Base-by-base conservation (phyloP, 2,113 vertebrate genomes). In the Indri indri region DNA sequence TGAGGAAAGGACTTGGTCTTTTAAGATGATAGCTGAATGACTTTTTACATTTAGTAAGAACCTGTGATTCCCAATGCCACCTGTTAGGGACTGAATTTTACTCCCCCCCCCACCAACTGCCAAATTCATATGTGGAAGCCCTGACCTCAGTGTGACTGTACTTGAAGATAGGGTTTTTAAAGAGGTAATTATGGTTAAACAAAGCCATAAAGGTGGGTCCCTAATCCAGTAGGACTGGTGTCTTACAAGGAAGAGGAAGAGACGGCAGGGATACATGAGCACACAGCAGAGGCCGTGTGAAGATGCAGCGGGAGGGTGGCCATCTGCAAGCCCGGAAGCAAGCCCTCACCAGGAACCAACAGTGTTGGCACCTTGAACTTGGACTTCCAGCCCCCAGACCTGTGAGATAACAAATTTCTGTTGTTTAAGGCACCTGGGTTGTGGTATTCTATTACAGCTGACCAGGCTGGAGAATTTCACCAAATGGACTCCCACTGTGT, bases 261-360 rank as follows among this genome's bases (percentile, higher is more conserved):
- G 61, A 30, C 14, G 5, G 17, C 14, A 47, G 61, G 23, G n/a
- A 7, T 22, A 10, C 5, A 9, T 2, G 6, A 5, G 7, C 8
- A 1, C 30, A 17, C n/a, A 65, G 80, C 52, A 25, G 30, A 40
- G 54, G 2, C 11, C 5, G 1, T 5, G 9, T 7, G 8, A 52
- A 57, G 68, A 34, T 2, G 6, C 8, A 10, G 9, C 3, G 4
- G 13, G 45, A 40, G 18, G 23, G 18, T 2, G 16, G n/a, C 66
- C 12, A 0, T 40, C 45, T n/a, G 8, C 8, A 20, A 63, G 17
- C 3, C 8, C 4, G 27, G 8, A 7, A 50, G 42, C 65, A 6
- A 18, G 17, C 52, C 52, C 17, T 73, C 30, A 10, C 7, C 37
- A 42, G 76, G 68, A 65, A 2, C 13, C 6, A 14, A 6, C 47